These are phyloP conservation scores for Brienomyrus brachyistius DNA, from an alignment of 2,113 vertebrate species.

Conservation along the genomic window DNA sequence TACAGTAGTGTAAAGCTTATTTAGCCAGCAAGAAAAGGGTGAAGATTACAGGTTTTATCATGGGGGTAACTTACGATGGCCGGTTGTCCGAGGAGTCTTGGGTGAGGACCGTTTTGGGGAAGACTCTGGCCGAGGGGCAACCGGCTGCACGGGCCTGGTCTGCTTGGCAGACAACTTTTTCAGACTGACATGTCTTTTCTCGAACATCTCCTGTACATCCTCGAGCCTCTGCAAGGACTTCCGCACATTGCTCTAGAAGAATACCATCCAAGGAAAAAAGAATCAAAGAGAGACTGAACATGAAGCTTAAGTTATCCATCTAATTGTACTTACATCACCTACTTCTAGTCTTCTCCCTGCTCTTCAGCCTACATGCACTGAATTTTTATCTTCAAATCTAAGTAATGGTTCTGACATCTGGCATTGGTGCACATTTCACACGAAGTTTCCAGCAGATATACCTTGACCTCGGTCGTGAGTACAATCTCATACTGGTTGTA, in stretches of 20 bases:
- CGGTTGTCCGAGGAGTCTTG: constrained; percentile 58
- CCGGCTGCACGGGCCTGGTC: constrained; percentile 83
- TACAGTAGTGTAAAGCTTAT: not conserved
- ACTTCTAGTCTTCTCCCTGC: not conserved
- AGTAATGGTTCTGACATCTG: not conserved
- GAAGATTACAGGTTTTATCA: not conserved
- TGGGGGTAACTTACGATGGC: constrained; percentile 58
- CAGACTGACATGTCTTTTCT: constrained; percentile 80
- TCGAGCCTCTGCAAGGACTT: constrained; percentile 74
- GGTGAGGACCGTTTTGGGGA: constrained; percentile 78
- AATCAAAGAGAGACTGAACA: not conserved
- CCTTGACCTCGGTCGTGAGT: constrained; percentile 77
- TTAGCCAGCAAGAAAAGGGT: not conserved
- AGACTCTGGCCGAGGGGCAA: constrained; percentile 86
- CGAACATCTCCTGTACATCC: constrained; percentile 88
- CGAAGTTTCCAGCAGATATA: constrained; percentile 36
- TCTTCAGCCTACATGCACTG: not conserved
- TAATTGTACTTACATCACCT: not conserved
- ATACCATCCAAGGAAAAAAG: not conserved
- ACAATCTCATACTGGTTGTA: constrained; percentile 81
- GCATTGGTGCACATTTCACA: too few relatives aligned
- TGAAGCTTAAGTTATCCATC: not conserved
- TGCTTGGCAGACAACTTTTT: constrained; percentile 89
- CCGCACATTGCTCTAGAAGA: constrained; percentile 65
- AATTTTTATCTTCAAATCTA: not conserved